Base-by-base conservation (phyloP, 2,797 vertebrate genomes). In the Helostoma temminkii region DNA sequence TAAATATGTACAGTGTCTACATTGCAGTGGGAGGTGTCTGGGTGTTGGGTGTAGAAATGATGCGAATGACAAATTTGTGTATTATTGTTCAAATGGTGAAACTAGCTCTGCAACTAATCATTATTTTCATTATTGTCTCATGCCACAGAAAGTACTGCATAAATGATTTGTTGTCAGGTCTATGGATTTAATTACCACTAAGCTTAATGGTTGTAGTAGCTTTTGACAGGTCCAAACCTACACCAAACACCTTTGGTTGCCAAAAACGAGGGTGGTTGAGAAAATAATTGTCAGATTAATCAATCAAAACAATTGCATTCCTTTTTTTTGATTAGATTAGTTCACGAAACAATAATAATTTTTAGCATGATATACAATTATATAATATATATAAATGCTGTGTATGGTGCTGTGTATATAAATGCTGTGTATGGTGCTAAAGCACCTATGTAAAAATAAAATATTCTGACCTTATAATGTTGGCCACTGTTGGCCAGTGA, bases 401-500 rank as follows among this genome's bases (percentile, higher is more conserved):
- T n/a, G n/a, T n/a, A n/a, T n/a, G n/a, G n/a, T n/a, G n/a, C n/a
- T n/a, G n/a, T n/a, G n/a, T n/a, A n/a, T n/a, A n/a, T n/a, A n/a
- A n/a, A n/a, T n/a, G n/a, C n/a, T n/a, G n/a, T n/a, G n/a, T 54
- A 6, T 24, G 26, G 53, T 22, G 10, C 19, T 8, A 28, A 28
- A 24, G 9, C 45, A 43, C 24, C 4, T 7, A 10, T 32, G 16
- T 41, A 1, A 9, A n/a, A 21, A 55, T 9, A 18, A 48, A 21
- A 34, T 58, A 46, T 43, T 50, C 19, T 41, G 19, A 46, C 34
- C 30, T 32, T 9, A n/a, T n/a, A n/a, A n/a, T n/a, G n/a, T n/a
- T n/a, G 60, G 71, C 71, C 37, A 26, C 39, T 65, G 14, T 39
- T 66, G 55, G 41, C 48, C 22, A 25, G 64, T 58, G 39, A 63